Percentiles rank a stretch among this genome's conserved stretches.
Conservation (phyloP, 2,888 invertebrate genomes). For the Rhaphigaster nebulosa region DNA sequence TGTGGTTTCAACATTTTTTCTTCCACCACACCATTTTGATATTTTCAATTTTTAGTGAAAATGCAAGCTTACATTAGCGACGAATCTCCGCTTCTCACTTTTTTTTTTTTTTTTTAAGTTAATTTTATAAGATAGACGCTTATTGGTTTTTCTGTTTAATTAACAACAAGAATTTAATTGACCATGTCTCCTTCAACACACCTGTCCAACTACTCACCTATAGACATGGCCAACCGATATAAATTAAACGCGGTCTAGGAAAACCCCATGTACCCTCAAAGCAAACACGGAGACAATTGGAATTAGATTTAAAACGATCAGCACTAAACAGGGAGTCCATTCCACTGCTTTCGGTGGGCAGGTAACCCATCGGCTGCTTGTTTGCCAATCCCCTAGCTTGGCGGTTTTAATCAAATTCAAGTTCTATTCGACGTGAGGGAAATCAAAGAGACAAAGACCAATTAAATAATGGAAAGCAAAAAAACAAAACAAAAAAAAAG, state of each 20-base stretch:
- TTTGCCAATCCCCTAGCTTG: too few relatives aligned
- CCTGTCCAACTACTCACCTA: not conserved
- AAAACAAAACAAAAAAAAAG: too few relatives aligned
- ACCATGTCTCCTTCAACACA: not conserved
- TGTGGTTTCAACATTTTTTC: too few relatives aligned
- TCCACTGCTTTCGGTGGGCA: not conserved
- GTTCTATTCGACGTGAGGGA: not conserved
- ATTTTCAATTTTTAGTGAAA: too few relatives aligned
- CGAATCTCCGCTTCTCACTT: too few relatives aligned
- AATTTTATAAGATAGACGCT: too few relatives aligned
- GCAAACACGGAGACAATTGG: not conserved
- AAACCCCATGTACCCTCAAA: not conserved
- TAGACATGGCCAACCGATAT: not conserved
- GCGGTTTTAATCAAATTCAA: not conserved
- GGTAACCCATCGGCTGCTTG: not conserved
- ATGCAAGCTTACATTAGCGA: too few relatives aligned
- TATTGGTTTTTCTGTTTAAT: too few relatives aligned
- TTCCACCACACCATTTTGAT: too few relatives aligned
- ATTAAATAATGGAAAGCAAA: too few relatives aligned
- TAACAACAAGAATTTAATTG: not conserved
- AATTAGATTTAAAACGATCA: not conserved
- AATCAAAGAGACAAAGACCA: not conserved
- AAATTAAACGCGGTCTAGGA: not conserved
- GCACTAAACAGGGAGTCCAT: not conserved
- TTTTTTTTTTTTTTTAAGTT: too few relatives aligned